A percentile compares a stretch with the other conserved stretches of the same genome.
These are phyloP conservation scores for Lobophora halterata DNA, from an alignment of 2,888 invertebrate species.

Conservation along the genomic window DNA sequence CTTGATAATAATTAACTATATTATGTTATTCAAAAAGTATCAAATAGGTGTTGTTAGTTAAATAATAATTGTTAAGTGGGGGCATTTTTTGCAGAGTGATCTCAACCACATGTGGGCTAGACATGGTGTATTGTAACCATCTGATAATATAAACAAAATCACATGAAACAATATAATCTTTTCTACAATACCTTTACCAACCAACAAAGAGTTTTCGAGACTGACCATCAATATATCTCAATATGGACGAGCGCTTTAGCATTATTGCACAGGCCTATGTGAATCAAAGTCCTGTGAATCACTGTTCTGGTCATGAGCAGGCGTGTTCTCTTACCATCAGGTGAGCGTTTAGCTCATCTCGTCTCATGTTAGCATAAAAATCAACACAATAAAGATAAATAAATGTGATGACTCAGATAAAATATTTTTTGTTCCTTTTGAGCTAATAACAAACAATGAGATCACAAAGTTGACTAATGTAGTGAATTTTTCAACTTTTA, in stretches of 20 bases:
- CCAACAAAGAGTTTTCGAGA: background rate
- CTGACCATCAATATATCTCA: too few species aligned
- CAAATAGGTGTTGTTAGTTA: slow-evolving; percentile 4
- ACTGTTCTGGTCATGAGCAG: too few species aligned
- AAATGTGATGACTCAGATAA: slow-evolving; percentile 14
- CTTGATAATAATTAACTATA: too few species aligned
- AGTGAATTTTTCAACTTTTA: background rate
- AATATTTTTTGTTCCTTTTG: slow-evolving; percentile 17
- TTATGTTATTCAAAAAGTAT: too few species aligned
- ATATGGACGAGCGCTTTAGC: too few species aligned
- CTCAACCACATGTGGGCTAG: slow-evolving; percentile 49
- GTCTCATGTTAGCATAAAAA: slow-evolving; percentile 32
- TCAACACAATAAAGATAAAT: slow-evolving; percentile 11
- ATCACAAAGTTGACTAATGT: slow-evolving; percentile 15
- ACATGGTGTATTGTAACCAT: slow-evolving; percentile 29
- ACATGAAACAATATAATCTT: slow-evolving; percentile 6
- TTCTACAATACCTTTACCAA: slow-evolving; percentile 2
- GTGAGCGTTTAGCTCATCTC: too few species aligned
- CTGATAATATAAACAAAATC: slow-evolving; percentile 28
- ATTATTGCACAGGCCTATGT: too few species aligned
- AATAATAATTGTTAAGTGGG: slow-evolving; percentile 18
- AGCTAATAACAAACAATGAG: slow-evolving; percentile 15
- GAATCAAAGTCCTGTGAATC: too few species aligned
- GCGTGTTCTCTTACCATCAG: too few species aligned
- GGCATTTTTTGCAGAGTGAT: slow-evolving; percentile 47